Conservation (phyloP, 2,797 vertebrate genomes). For the Gobionotothen gibberifrons region DNA sequence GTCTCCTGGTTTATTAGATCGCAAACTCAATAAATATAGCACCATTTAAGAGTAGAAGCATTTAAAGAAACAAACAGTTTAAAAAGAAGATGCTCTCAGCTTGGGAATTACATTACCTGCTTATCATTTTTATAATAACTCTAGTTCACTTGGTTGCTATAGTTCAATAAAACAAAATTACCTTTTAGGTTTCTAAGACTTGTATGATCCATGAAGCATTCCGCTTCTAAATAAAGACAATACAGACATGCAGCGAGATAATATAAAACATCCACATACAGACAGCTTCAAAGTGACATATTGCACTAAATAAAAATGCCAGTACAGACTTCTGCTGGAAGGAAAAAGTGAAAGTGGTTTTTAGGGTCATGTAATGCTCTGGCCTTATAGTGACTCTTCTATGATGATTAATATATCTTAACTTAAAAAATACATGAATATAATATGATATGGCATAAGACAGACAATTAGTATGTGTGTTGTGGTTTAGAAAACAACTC, state of each 20-base stretch:
- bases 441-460: constrained; percentile 5
- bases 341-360: constrained; percentile 6
- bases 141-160: constrained; percentile 29
- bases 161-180: constrained; percentile 41
- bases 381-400: background rate
- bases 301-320: constrained; percentile 43
- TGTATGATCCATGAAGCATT: constrained; percentile 26
- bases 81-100: constrained; percentile 23
- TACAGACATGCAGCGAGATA: constrained; percentile 58
- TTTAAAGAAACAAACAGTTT: constrained; percentile 31
- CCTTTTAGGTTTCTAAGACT: constrained; percentile 23
- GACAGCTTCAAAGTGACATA: constrained; percentile 38
- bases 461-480: background rate
- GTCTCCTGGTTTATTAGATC: constrained; percentile 69
- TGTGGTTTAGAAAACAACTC: background rate
- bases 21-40: constrained; percentile 80
- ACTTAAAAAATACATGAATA: constrained; percentile 6
- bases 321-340: constrained; percentile 43
- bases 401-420: background rate
- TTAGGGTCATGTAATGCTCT: constrained; percentile 3
- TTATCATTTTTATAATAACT: constrained; percentile 17
- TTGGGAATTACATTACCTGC: constrained; percentile 19
- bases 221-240: constrained; percentile 44
- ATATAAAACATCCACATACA: constrained; percentile 43
- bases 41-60: constrained; percentile 63